A percentile compares a stretch with the other conserved stretches of the same genome.
Conservation (phyloP, 1,140 invertebrate genomes). For the Brachionus manjavacas region DNA sequence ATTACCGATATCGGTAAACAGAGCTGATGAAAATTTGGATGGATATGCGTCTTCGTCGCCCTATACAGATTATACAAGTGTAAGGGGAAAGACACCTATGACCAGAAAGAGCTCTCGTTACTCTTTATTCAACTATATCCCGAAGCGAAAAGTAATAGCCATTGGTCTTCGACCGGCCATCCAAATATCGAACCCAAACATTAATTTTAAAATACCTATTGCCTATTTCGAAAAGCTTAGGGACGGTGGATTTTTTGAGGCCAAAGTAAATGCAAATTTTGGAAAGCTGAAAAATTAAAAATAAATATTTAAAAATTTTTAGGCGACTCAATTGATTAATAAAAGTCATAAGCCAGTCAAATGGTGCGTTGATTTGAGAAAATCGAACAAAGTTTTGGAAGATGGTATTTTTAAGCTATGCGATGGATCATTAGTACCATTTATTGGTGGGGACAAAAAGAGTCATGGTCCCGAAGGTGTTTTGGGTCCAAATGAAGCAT, state of each 20-base stretch:
- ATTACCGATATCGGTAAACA: constrained; percentile 1
- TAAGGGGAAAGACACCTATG: neutral
- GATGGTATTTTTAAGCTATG: constrained; percentile 51
- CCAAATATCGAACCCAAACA: constrained; percentile 20
- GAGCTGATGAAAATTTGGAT: neutral
- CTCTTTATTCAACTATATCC: constrained; percentile 2
- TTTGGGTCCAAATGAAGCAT: constrained; percentile 50
- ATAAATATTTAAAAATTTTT: neutral
- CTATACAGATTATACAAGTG: neutral
- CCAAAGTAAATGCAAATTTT: neutral
- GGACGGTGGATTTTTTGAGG: constrained; percentile 36
- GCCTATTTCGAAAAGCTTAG: constrained; percentile 21
- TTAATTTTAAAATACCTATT: constrained; percentile 34
- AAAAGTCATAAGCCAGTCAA: constrained; percentile 49
- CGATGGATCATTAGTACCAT: constrained; percentile 49
- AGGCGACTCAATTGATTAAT: constrained; percentile 47
- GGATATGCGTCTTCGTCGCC: neutral
- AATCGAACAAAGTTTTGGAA: constrained; percentile 47
- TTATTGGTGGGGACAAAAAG: constrained; percentile 23
- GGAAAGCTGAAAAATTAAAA: neutral
- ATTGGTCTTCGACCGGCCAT: constrained; percentile 25
- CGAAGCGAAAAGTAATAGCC: constrained; percentile 26
- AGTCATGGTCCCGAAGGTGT: constrained; percentile 49
- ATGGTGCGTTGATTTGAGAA: constrained; percentile 52
- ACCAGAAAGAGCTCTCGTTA: constrained; percentile 15